Conservation (phyloP, 1,140 invertebrate genomes). For the Microplitis demolitor region DNA sequence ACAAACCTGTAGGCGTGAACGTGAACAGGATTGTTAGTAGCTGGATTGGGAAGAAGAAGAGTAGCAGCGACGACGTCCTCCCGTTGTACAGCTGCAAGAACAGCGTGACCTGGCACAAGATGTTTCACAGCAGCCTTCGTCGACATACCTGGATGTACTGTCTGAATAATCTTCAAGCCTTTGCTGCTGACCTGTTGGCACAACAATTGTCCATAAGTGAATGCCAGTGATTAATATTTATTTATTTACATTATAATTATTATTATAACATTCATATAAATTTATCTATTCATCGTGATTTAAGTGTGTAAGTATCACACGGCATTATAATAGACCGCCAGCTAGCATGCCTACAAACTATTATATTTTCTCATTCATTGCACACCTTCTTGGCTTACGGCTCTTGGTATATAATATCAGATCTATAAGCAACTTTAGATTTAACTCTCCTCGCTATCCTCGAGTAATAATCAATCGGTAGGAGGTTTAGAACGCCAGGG, state of each 20-base stretch:
- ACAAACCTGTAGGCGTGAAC: constrained; percentile 86
- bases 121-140: constrained; percentile 80
- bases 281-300: too few relatives aligned
- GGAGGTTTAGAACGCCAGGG: not conserved
- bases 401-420: too few relatives aligned
- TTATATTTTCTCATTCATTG: constrained; percentile 9
- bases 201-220: not conserved
- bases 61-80: constrained; percentile 92
- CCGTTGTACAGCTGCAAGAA: constrained; percentile 84
- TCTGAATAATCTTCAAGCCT: constrained; percentile 92
- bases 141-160: constrained; percentile 65
- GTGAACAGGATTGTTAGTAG: constrained; percentile 83
- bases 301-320: too few relatives aligned
- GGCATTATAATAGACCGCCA: not conserved
- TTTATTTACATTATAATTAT: not conserved
- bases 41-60: constrained; percentile 86
- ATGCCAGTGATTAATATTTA: constrained; percentile 1
- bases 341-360: not conserved
- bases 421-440: not conserved
- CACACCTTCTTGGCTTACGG: not conserved
- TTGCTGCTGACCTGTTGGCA: constrained; percentile 84
- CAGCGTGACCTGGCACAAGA: constrained; percentile 91
- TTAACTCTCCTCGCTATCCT: not conserved
- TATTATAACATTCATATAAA: too few relatives aligned
- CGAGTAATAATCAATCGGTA: not conserved